Conservation (phyloP, 2,113 vertebrate genomes). For the Solea solea region DNA sequence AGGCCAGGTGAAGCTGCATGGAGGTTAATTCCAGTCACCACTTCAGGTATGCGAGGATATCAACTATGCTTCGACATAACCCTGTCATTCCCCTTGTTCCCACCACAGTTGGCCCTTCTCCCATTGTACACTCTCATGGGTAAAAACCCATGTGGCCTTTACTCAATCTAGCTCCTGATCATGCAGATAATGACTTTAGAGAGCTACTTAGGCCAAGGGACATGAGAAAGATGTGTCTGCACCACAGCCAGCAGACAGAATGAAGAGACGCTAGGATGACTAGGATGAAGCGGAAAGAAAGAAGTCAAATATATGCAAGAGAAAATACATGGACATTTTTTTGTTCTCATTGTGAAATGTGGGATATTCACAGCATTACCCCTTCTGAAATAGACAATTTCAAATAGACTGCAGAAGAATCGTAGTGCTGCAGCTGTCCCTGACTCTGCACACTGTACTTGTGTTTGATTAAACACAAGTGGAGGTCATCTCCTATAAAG, state of each 20-base stretch:
- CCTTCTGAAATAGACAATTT: constrained; percentile 9
- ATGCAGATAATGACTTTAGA: constrained; percentile 75
- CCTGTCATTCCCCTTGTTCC: constrained; percentile 31
- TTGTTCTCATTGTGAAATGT: constrained; percentile 38
- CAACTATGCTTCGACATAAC: constrained; percentile 24
- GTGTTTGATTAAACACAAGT: constrained; percentile 46
- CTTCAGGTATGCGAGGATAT: constrained; percentile 23
- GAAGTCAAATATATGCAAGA: constrained; percentile 4
- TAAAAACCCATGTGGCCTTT: constrained; percentile 66
- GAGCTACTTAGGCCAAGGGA: constrained; percentile 55
- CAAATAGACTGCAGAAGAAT: constrained; percentile 19
- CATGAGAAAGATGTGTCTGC: constrained; percentile 19
- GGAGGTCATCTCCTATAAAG: constrained; percentile 53
- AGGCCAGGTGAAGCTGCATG: constrained; percentile 11
- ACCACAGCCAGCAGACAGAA: constrained; percentile 64
- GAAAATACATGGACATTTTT: constrained; percentile 14
- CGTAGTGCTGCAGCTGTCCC: constrained; percentile 11
- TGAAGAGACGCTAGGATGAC: constrained; percentile 53
- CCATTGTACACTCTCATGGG: constrained; percentile 53
- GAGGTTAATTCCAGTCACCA: constrained; percentile 32
- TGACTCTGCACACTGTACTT: constrained; percentile 53
- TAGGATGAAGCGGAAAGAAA: background rate
- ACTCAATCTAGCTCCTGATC: constrained; percentile 67
- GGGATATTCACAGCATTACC: constrained; percentile 13
- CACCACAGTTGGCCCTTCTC: constrained; percentile 33